phyloP scores from a whole-genome alignment of 2,113 vertebrate species.

The Pelodiscus sinensis region DNA sequence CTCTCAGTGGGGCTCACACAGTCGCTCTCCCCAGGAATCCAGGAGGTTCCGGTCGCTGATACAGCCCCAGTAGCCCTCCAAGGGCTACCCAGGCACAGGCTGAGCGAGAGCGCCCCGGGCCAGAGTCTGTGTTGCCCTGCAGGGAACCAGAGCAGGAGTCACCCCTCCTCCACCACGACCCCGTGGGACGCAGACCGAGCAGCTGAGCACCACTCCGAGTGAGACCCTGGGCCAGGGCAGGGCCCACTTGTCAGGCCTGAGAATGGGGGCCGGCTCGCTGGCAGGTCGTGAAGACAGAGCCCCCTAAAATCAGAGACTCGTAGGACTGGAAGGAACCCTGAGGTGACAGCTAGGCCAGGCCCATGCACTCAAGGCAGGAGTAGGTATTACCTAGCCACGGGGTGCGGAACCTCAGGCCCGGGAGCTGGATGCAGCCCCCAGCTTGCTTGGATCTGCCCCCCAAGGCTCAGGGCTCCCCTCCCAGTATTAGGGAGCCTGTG shows the following conservation, averaged over 20 bases:
- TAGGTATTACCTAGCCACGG: too few species aligned
- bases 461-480: too few species aligned
- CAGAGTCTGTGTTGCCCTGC: neutral
- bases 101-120: neutral
- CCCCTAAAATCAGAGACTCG: too few species aligned
- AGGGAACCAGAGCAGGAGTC: neutral
- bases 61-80: neutral
- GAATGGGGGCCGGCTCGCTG: neutral
- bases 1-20: neutral
- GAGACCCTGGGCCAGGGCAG: neutral
- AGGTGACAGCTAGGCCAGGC: too few species aligned
- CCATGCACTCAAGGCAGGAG: too few species aligned
- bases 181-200: neutral
- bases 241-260: neutral
- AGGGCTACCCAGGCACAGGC: neutral
- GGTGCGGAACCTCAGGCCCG: too few species aligned
- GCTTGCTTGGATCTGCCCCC: too few species aligned
- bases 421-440: too few species aligned
- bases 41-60: neutral
- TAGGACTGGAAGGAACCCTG: too few species aligned
- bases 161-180: neutral
- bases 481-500: too few species aligned
- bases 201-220: neutral
- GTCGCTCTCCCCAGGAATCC: neutral
- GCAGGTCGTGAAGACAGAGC: neutral